Conservation (phyloP, 2,888 invertebrate species). For the Gortyna flavago region DNA sequence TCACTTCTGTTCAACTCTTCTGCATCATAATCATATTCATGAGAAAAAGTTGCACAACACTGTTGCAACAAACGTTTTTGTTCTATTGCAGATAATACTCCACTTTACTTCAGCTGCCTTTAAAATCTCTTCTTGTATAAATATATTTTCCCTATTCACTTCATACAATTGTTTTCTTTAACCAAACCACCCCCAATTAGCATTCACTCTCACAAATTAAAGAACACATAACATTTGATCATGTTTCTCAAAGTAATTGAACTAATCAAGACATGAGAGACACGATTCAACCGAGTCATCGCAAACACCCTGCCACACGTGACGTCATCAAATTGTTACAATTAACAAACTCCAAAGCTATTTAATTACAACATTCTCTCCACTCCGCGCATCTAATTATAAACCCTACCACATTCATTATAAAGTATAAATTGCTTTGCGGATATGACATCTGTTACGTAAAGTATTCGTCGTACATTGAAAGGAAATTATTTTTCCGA, state of each 20-base stretch:
- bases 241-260: conserved; percentile 61
- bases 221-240: conserved; percentile 49
- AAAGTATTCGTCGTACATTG: conserved; percentile 63
- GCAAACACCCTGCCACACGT: conserved; percentile 58
- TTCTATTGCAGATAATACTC: neutral
- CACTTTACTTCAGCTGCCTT: neutral
- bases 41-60: neutral
- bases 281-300: conserved; percentile 45
- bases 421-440: conserved; percentile 62
- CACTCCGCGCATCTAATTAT: conserved; percentile 44
- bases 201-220: conserved; percentile 30
- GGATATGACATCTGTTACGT: conserved; percentile 61
- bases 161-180: neutral
- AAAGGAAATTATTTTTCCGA: conserved; percentile 75
- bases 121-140: neutral
- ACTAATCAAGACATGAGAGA: conserved; percentile 55
- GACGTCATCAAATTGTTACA: conserved; percentile 65
- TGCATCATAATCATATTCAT: neutral
- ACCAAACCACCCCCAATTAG: neutral
- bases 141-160: neutral
- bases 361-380: conserved; percentile 63
- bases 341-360: conserved; percentile 64
- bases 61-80: neutral
- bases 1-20: neutral
- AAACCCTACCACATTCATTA: conserved; percentile 45